Conservation (phyloP, 2,113 vertebrate genomes). For the Cichladusa arquata region DNA sequence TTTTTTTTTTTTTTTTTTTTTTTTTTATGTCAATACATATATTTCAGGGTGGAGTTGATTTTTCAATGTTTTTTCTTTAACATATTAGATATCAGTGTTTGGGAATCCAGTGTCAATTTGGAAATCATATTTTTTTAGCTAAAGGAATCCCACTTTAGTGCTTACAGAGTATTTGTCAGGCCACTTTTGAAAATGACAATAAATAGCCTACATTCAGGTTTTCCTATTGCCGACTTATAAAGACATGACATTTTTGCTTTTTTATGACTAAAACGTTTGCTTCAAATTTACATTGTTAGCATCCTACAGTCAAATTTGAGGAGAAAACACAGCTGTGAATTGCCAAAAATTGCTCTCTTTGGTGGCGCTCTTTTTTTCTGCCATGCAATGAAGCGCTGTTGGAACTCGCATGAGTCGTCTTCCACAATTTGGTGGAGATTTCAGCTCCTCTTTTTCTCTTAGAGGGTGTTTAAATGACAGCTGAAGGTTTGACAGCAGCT, state of each 20-base stretch:
- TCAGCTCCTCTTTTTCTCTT: background rate
- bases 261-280: background rate
- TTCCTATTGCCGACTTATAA: background rate
- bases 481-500: background rate
- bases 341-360: background rate
- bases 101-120: background rate
- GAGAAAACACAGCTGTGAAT: background rate
- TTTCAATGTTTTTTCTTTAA: background rate
- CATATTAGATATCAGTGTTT: background rate
- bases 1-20: background rate
- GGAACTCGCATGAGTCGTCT: background rate
- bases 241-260: background rate
- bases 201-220: background rate
- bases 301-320: background rate
- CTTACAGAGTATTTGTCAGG: background rate
- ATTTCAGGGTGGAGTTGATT: background rate
- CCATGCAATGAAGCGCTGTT: background rate
- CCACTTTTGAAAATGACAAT: background rate
- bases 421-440: background rate
- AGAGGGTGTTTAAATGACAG: background rate
- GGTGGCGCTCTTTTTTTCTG: fast-evolving
- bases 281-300: background rate
- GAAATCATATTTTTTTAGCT: background rate
- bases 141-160: background rate
- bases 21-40: background rate